Conservation (phyloP, 2,888 invertebrate species). For the Watsonalla cultraria region DNA sequence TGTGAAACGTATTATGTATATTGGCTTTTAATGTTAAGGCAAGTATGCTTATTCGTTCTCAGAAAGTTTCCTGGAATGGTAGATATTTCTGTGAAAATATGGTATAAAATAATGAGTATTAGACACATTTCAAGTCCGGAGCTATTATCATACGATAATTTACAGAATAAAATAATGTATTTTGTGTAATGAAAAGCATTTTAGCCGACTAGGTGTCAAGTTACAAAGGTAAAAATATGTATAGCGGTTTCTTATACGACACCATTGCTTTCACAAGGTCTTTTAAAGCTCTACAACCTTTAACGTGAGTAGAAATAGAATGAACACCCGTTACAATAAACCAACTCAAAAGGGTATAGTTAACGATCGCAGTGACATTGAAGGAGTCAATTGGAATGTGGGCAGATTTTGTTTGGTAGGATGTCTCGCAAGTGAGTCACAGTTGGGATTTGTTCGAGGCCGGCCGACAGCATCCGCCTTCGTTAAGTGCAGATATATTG, state of each 20-base stretch:
- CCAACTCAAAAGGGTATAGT: slow-evolving; percentile 18
- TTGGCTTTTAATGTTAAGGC: no score
- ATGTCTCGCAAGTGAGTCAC: slow-evolving; percentile 48
- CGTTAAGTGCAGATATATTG: slow-evolving; percentile 22
- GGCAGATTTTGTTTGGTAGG: slow-evolving; percentile 35
- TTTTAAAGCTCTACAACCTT: background rate
- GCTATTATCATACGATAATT: no score
- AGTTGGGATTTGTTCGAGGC: slow-evolving; percentile 56
- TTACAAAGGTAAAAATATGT: no score
- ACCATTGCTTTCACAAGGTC: background rate
- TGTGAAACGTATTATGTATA: no score
- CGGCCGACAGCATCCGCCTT: slow-evolving; percentile 54
- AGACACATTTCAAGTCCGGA: no score
- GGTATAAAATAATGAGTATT: no score
- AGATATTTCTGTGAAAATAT: no score
- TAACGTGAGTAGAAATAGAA: background rate
- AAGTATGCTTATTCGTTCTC: no score
- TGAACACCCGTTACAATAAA: slow-evolving; percentile 6
- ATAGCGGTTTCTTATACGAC: background rate
- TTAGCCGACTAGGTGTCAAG: no score
- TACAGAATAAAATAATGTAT: no score
- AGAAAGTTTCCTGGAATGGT: no score
- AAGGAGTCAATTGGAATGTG: slow-evolving; percentile 23
- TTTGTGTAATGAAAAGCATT: no score
- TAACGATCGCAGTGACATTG: slow-evolving; percentile 30